Percentiles rank a stretch among this genome's conserved stretches.
These are phyloP conservation scores for Yponomeuta cagnagella DNA, from an alignment of 2,888 invertebrate species.

Conservation along the genomic window DNA sequence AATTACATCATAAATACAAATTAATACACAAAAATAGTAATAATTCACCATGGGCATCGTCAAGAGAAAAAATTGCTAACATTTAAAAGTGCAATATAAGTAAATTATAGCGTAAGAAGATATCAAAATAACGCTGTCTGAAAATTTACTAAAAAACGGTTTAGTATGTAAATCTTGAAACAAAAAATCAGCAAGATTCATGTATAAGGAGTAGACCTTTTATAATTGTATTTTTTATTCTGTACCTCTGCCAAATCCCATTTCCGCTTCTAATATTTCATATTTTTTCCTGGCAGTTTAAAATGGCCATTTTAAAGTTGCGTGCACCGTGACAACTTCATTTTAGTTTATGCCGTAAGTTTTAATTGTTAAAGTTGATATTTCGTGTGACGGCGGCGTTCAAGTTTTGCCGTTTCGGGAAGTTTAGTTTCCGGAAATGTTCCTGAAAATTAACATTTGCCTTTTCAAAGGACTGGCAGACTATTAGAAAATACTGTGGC, in stretches of 20 bases:
- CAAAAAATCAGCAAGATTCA: too few species aligned
- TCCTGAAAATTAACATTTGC: not conserved
- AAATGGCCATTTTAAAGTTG: conserved; percentile 3
- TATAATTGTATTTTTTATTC: not conserved
- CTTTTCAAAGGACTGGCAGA: not conserved
- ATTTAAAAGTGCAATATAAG: too few species aligned
- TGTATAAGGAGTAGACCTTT: not conserved
- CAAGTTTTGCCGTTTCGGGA: conserved; percentile 11
- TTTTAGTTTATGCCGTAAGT: conserved; percentile 14
- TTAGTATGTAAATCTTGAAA: too few species aligned
- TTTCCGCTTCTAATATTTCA: not conserved
- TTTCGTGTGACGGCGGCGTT: conserved; percentile 7
- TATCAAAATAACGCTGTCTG: too few species aligned
- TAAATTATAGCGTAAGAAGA: too few species aligned
- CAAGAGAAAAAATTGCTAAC: too few species aligned
- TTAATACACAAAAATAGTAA: too few species aligned
- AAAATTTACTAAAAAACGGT: too few species aligned
- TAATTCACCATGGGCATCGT: too few species aligned
- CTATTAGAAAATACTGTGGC: not conserved
- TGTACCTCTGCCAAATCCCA: not conserved
- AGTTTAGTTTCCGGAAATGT: not conserved
- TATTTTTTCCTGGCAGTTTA: not conserved
- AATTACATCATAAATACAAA: too few species aligned
- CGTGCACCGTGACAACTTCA: conserved; percentile 3
- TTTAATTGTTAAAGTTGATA: conserved; percentile 18